Conservation (phyloP, 2,113 vertebrate genomes). For the Brienomyrus longianalis region DNA sequence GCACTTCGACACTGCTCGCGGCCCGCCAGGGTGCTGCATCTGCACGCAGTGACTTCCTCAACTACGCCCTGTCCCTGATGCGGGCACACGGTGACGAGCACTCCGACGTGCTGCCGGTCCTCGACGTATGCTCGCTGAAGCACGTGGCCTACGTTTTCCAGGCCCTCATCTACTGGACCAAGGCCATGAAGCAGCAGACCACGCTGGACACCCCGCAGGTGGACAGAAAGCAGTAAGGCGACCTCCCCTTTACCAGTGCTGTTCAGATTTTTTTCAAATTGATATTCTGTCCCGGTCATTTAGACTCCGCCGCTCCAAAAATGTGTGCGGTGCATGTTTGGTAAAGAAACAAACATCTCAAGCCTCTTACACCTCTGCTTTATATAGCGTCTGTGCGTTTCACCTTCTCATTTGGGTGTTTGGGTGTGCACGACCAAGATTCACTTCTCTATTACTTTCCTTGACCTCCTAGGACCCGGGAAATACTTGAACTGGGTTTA, state of each 20-base stretch:
- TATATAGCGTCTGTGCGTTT: neutral
- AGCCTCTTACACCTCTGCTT: neutral
- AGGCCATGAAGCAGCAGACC: constrained; percentile 98
- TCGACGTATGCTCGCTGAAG: constrained; percentile 95
- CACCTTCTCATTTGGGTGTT: neutral
- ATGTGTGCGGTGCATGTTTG: neutral
- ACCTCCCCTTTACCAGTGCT: neutral
- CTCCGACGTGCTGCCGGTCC: constrained; percentile 91
- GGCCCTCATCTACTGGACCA: constrained; percentile 99
- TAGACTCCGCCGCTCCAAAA: neutral
- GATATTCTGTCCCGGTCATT: neutral
- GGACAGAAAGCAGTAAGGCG: constrained; percentile 84
- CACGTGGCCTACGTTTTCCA: constrained; percentile 98
- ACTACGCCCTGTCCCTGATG: constrained; percentile 95
- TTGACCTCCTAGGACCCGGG: constrained; percentile 72
- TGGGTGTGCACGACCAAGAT: neutral
- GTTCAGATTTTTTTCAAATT: neutral
- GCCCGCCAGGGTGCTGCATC: constrained; percentile 98
- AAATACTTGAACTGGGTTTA: constrained; percentile 90
- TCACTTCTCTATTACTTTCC: neutral
- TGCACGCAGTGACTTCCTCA: constrained; percentile 92
- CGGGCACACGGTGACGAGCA: constrained; percentile 97
- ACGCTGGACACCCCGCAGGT: constrained; percentile 90
- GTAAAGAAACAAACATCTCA: neutral
- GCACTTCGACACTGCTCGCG: constrained; percentile 81